A percentile compares a stretch with the other conserved stretches of the same genome.
Evolutionary conservation across 2,888 invertebrate genomes (phyloP).

Genomic region (Trissoscelio sp.): DNA sequence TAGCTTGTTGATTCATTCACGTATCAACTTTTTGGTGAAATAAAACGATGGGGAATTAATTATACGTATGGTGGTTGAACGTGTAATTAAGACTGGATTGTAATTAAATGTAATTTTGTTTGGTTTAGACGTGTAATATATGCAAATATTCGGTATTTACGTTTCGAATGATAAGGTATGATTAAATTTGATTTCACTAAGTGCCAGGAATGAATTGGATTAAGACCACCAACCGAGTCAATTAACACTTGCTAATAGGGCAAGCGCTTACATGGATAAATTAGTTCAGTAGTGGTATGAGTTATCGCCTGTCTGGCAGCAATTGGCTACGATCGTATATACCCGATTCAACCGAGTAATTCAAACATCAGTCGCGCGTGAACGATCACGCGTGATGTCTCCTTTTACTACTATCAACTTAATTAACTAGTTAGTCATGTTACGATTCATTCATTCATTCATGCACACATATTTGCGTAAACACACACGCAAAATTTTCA

Average conservation of each 20-base stretch:
- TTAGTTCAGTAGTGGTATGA: slow-evolving; percentile 59
- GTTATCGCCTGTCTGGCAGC: slow-evolving; percentile 61
- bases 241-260: slow-evolving; percentile 77
- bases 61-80: slow-evolving; percentile 6
- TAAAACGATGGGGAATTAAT: slow-evolving; percentile 21
- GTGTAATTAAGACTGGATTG: slow-evolving; percentile 29
- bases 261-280: slow-evolving; percentile 71
- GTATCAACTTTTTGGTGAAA: slow-evolving; percentile 23
- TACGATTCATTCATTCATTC: slow-evolving; percentile 51
- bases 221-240: slow-evolving; percentile 71
- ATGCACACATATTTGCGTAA: no score
- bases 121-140: slow-evolving; percentile 16
- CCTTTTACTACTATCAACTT: slow-evolving; percentile 65
- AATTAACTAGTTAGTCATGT: slow-evolving; percentile 55
- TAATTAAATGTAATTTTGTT: slow-evolving; percentile 49
- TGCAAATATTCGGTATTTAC: slow-evolving; percentile 28
- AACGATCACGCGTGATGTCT: slow-evolving; percentile 73
- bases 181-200: slow-evolving; percentile 51
- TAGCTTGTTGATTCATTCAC: no score
- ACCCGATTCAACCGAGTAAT: slow-evolving; percentile 74
- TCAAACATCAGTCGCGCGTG: slow-evolving; percentile 80
- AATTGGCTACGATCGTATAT: slow-evolving; percentile 76
- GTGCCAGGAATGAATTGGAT: slow-evolving; percentile 48
- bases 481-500: no score
- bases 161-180: slow-evolving; percentile 40